Percentiles rank a stretch among this genome's conserved stretches.
Conservation (phyloP, 2,113 vertebrate species). For the Phyllopteryx taeniolatus region DNA sequence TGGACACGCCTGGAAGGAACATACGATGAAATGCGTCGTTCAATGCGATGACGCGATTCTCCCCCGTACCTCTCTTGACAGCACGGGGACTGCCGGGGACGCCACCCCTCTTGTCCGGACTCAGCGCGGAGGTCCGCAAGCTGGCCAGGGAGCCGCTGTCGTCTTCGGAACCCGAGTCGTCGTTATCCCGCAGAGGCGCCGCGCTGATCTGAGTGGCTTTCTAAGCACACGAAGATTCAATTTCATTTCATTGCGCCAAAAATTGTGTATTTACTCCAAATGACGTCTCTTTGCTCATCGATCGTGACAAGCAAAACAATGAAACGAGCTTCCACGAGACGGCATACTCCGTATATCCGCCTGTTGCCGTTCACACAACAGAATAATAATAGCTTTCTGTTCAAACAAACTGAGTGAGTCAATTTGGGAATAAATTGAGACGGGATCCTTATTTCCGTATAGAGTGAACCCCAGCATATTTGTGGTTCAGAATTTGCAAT, state of each 20-base stretch:
- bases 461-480: no score
- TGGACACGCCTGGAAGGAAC: conserved; percentile 77
- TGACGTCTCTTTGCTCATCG: no score
- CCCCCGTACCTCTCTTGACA: conserved; percentile 78
- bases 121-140: conserved; percentile 77
- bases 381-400: no score
- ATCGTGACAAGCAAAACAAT: no score
- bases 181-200: conserved; percentile 77
- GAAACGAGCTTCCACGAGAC: no score
- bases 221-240: conserved; percentile 53
- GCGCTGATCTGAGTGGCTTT: conserved; percentile 89
- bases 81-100: conserved; percentile 83
- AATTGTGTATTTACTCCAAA: background rate
- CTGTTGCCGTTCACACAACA: no score
- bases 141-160: conserved; percentile 85
- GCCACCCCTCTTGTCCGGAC: conserved; percentile 77
- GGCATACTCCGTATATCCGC: no score
- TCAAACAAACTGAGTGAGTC: no score
- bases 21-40: background rate
- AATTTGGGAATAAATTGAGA: no score
- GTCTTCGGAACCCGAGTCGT: conserved; percentile 86
- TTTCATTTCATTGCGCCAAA: background rate
- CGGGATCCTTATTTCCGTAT: no score
- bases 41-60: background rate
- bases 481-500: no score